Base-by-base conservation (phyloP, 2,113 vertebrate genomes). In the Anthoscopus minutus region DNA sequence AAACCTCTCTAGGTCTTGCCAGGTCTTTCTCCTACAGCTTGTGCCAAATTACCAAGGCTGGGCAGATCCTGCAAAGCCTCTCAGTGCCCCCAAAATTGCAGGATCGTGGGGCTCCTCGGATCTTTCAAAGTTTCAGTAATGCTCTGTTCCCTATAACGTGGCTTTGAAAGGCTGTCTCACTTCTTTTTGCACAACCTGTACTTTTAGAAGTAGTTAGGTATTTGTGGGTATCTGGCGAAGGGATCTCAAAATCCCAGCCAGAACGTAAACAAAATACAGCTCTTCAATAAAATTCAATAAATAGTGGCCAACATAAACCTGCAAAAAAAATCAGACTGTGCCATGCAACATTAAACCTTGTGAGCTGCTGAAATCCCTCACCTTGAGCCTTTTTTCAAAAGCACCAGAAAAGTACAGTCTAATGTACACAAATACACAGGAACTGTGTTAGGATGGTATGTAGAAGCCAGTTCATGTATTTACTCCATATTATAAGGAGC, bases 241-340 rank as follows among this genome's bases (percentile, higher is more conserved):
- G 72, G 81, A 97, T 95, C 96, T 95, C 96, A 96, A 95, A 70
- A 73, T 97, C 94, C 81, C 95, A 96, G 97, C 95, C 96, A 97
- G 95, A 96, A 96, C 81, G 86, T 96, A 97, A 98, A 97, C 86
- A 97, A 96, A 98, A 97, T 61, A 81, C 61, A 95, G 78, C n/a
- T 94, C 91, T 96, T 96, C 95, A 82, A 92, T 95, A 96, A 97
- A 95, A 94, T 95, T 95, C 73, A 89, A 94, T 96, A 95, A 96
- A 96, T 95, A 96, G 94, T 93, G 89, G 77, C 92, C 94, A 97
- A 93, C 81, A 90, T 96, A 95, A 97, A 86, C 71, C 91, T 88
- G 82, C 65, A 44, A 93, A 96, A 89, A 97, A 92, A 9, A 67
- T 66, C 81, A 91, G 60, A 76, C 67, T 61, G 47, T 90, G 51